Evolutionary conservation across 2,113 vertebrate genomes (phyloP), one percentile per base, ranked within the genome.

Genomic region (Glaucidium brasilianum): DNA sequence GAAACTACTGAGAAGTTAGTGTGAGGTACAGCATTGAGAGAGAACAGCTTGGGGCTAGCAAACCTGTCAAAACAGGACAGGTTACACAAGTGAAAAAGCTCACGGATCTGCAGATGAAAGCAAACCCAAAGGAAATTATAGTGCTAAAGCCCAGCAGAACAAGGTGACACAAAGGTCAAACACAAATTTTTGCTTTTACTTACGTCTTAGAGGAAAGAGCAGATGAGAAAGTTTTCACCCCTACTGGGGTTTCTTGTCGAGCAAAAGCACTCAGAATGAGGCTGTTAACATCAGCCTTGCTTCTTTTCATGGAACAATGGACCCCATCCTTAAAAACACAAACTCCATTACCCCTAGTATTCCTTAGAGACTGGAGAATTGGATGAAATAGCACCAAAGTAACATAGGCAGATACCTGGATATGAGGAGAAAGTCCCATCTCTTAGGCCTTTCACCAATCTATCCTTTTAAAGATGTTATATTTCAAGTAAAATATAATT

Each of bases 181-280:
- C 18, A 87, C 5, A 69, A 26, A 12, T 67, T 78, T 77, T 94
- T 63, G 5, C 9, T 60, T 66, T 56, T 81, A 15, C 6, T 67
- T 18, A 39, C 56, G 52, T 7, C 41, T 56, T 67, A 77, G 6
- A 90, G 12, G 6, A 29, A 58, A 85, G 41, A 67, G 49, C 29
- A 73, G 35, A 67, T 34, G 8, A 7, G 10, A 63, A 86, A 63
- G 13, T 50, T 16, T 2, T 9, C 29, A 37, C 13, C 20, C 23
- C 4, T 29, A 37, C 8, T 41, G 22, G 19, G 41, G 10, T 4
- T 59, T 27, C 37, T 68, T 86, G 68, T 85, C 0, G 0, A 90
- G 37, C 9, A 52, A 79, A 85, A 85, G 8, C 2, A 35, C 10
- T 88, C n/a, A 63, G 62, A 72, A 60, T n/a, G 32, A 68, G 41